Evolutionary conservation across 2,888 invertebrate species (phyloP), one percentile per base, ranked within the genome.

Genomic region (Panzeria rudis): DNA sequence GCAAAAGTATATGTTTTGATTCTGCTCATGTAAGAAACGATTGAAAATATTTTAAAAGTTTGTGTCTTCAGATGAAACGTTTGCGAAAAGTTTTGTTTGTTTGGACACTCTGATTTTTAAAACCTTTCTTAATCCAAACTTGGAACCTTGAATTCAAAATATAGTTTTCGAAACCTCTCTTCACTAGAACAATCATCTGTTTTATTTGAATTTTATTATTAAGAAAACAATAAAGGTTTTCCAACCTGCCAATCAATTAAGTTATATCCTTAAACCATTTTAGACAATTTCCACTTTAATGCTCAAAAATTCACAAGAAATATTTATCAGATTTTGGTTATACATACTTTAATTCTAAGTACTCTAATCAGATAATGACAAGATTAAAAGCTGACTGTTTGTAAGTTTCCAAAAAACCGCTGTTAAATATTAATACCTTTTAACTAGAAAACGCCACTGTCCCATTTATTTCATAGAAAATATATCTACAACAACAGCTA

Each of bases 401-500:
- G 20, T 15, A 32, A 72, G 15, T 41, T 6, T 11, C 11, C 15
- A 9, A 0, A 47, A 54, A 13, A n/a, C 17, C 17, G 20, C 13
- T 23, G 11, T 54, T 71, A 9, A 56, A 17, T 35, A 25, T 77
- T 56, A 13, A 68, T 35, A n/a, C 3, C 13, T 62, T 35, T 20
- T 15, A 76, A 32, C 17, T 11, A 38, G 38, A 66, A 69, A 71
- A 66, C 25, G 35, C 72, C 78, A 73, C 72, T 83, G 68, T 73
- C 20, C 15, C 41, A 41, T 50, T 61, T n/a, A 64, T 29, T 62
- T n/a, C 11, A n/a, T 13, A 47, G 38, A 29, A 38, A 38, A 59
- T n/a, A n/a, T n/a, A n/a, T 1, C 25, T 23, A 76, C 32, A 56
- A 71, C 52, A 64, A 35, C 11, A 35, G n/a, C 20, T 32, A 72